phyloP scores from a whole-genome alignment of 2,888 invertebrate genomes.

The Euspilapteryx auroguttella region DNA sequence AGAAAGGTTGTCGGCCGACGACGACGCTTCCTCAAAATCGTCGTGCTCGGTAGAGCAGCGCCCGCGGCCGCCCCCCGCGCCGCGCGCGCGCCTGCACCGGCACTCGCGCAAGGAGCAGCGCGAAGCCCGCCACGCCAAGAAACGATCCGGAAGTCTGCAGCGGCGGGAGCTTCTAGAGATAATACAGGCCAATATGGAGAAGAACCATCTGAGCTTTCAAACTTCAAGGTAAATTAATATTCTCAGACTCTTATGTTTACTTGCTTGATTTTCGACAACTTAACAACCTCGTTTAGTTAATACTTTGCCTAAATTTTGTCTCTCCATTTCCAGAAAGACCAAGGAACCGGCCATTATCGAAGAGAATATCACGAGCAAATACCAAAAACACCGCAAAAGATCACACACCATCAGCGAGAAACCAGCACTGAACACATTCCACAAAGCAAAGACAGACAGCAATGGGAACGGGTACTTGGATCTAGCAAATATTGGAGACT shows the following conservation, averaged over 20 bases:
- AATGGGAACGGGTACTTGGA: slow-evolving; percentile 61
- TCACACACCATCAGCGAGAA: slow-evolving; percentile 57
- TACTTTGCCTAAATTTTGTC: slow-evolving; percentile 2
- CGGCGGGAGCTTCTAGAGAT: slow-evolving; percentile 83
- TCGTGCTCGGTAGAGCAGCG: slow-evolving; percentile 43
- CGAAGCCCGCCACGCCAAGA: slow-evolving; percentile 53
- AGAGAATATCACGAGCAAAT: slow-evolving; percentile 34
- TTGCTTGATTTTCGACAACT: too few species aligned
- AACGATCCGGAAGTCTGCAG: slow-evolving; percentile 74
- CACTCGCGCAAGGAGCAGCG: slow-evolving; percentile 48
- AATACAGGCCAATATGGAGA: slow-evolving; percentile 90
- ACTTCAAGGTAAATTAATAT: slow-evolving; percentile 63
- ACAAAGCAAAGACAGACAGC: slow-evolving; percentile 34
- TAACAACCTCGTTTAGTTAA: neutral
- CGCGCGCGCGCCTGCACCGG: slow-evolving; percentile 32
- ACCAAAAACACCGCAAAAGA: slow-evolving; percentile 46
- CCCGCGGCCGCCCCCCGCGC: slow-evolving; percentile 23
- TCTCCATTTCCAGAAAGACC: slow-evolving; percentile 59
- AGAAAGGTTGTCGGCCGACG: slow-evolving; percentile 41
- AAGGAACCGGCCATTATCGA: slow-evolving; percentile 33
- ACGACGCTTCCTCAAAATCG: slow-evolving; percentile 44
- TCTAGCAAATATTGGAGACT: slow-evolving; percentile 60
- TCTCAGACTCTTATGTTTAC: neutral
- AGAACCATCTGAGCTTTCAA: slow-evolving; percentile 85
- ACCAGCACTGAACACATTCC: slow-evolving; percentile 32